Evolutionary conservation across 2,113 vertebrate species (phyloP).

Genomic region (Marmota flaviventris): DNA sequence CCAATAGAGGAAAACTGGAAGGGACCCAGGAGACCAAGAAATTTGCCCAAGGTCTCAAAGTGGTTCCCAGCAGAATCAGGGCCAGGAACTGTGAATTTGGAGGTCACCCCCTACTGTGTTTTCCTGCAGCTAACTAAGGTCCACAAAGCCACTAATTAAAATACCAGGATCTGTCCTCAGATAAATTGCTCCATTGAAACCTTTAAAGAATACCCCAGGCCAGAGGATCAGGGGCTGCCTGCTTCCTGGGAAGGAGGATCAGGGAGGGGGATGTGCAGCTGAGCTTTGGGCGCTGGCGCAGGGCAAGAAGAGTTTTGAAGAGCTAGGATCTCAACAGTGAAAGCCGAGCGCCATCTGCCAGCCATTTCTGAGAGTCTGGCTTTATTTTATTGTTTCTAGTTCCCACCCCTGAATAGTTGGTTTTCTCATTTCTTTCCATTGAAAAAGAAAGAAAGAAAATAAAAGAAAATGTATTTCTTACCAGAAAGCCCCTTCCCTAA

Average conservation of each 20-base stretch:
- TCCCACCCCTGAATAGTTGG: background rate
- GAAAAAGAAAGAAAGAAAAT: background rate
- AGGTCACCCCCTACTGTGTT: background rate
- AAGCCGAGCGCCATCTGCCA: conserved; percentile 79
- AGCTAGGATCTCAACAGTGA: conserved; percentile 68
- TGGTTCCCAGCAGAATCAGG: background rate
- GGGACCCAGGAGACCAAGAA: background rate
- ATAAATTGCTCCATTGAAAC: background rate
- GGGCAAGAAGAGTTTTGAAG: background rate
- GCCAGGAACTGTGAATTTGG: background rate
- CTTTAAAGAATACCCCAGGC: background rate
- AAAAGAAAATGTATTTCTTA: background rate
- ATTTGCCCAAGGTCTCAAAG: background rate
- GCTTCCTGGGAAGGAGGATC: background rate
- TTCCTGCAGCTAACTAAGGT: background rate
- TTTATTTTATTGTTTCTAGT: background rate
- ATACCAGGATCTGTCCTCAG: background rate
- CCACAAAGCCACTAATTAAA: background rate
- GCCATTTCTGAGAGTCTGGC: conserved; percentile 5
- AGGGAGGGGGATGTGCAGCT: background rate
- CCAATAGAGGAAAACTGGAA: background rate
- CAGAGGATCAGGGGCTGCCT: background rate
- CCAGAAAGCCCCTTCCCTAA: background rate
- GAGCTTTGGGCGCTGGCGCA: rapidly evolving
- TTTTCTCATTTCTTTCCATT: background rate